Evolutionary conservation across 2,113 vertebrate genomes (phyloP).

Genomic region (Callaeas wilsoni): DNA sequence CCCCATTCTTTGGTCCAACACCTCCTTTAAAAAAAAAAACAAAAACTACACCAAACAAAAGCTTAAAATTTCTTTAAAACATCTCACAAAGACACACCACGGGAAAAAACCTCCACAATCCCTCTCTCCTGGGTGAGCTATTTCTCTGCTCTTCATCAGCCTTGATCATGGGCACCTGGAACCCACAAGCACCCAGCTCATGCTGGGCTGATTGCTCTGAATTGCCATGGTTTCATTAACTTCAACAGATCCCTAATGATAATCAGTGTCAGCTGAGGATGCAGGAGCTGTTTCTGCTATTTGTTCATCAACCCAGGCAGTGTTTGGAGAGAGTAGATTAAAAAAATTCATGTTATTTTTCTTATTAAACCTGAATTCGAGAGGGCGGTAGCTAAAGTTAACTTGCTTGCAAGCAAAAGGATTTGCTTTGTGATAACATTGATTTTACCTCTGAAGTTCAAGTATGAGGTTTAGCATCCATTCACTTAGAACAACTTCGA

Average conservation of each 20-base stretch:
- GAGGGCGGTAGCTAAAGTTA: neutral
- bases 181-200: neutral
- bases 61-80: neutral
- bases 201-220: neutral
- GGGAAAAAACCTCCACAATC: fast-evolving
- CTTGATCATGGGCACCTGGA: neutral
- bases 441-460: constrained; percentile 35
- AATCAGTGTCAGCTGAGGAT: neutral
- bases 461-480: constrained; percentile 23
- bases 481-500: constrained; percentile 34
- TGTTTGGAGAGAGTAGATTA: neutral
- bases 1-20: fast-evolving
- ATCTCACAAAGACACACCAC: fast-evolving
- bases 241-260: neutral
- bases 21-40: neutral
- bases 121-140: fast-evolving
- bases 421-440: neutral
- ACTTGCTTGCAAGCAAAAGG: constrained; percentile 23
- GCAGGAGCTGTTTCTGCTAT: neutral
- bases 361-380: neutral
- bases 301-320: neutral
- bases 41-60: too few relatives aligned
- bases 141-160: neutral
- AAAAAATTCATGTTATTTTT: neutral
- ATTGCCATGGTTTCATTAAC: neutral